These are phyloP conservation scores for Dryobotodes eremita DNA, from an alignment of 2,888 invertebrate species.

Conservation along the genomic window DNA sequence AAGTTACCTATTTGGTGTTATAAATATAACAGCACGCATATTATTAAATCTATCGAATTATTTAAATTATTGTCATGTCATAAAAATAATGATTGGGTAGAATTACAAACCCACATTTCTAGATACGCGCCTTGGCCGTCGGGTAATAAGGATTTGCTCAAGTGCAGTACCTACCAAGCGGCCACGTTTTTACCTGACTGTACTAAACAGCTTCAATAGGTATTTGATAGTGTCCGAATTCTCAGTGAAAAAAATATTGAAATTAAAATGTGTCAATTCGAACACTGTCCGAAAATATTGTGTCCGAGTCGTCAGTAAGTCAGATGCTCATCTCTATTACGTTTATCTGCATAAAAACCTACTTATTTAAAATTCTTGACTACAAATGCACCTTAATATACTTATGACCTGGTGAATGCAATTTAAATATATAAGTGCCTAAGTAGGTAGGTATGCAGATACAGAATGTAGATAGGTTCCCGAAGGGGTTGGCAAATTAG, in stretches of 20 bases:
- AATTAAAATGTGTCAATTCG: no score
- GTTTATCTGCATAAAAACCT: conserved; percentile 15
- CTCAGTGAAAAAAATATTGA: no score
- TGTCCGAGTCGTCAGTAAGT: no score
- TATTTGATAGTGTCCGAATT: no score
- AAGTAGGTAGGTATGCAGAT: neutral
- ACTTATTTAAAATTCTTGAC: conserved; percentile 23
- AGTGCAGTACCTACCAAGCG: no score
- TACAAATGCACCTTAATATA: conserved; percentile 36
- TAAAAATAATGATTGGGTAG: neutral
- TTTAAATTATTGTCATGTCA: conserved; percentile 4
- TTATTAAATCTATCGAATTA: neutral
- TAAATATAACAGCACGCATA: neutral
- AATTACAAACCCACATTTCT: no score
- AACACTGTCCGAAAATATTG: no score
- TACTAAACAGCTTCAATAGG: no score
- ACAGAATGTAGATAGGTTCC: neutral
- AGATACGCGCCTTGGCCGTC: no score
- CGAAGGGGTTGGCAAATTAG: neutral
- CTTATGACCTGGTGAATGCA: neutral
- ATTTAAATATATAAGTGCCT: conserved; percentile 6
- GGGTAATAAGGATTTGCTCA: no score
- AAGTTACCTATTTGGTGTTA: neutral
- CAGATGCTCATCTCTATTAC: conserved; percentile 1
- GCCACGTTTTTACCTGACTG: no score